These are phyloP conservation scores for Porites lutea DNA, from an alignment of 64 coral and sea anemone genomes.

Conservation along the genomic window DNA sequence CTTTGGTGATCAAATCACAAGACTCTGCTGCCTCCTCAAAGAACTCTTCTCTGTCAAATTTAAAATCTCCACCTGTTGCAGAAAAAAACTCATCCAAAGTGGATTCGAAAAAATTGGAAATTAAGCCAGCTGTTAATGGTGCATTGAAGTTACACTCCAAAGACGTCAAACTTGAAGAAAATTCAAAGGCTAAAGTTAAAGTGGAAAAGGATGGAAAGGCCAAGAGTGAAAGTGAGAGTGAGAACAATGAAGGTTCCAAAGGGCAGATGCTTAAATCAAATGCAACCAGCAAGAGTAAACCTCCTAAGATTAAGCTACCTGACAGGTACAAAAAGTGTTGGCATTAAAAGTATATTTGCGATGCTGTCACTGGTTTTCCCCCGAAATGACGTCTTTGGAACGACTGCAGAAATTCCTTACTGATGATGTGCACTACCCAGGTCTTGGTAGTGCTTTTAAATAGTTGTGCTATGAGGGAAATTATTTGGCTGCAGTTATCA, in stretches of 20 bases:
- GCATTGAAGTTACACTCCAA: neutral
- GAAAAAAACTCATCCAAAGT: neutral
- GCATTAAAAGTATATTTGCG: too few species aligned
- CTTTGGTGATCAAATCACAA: neutral
- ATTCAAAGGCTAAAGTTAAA: neutral
- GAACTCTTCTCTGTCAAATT: neutral
- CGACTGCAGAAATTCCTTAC: too few species aligned
- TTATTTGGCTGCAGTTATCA: too few species aligned
- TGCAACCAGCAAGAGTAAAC: constrained; percentile 66
- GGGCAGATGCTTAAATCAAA: neutral
- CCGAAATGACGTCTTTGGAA: too few species aligned
- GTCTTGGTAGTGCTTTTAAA: too few species aligned
- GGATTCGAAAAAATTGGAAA: neutral
- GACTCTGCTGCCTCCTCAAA: neutral
- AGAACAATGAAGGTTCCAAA: neutral
- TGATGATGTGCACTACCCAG: too few species aligned
- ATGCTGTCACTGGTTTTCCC: too few species aligned
- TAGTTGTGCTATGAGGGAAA: too few species aligned
- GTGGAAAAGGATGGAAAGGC: neutral
- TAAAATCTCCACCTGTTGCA: neutral
- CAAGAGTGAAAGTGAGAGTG: neutral
- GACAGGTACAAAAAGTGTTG: constrained; percentile 46
- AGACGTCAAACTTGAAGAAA: constrained; percentile 2
- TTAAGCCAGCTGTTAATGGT: constrained; percentile 14
- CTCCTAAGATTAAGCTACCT: constrained; percentile 82